Conservation (phyloP, 2,797 vertebrate genomes). For the Mustela erminea region DNA sequence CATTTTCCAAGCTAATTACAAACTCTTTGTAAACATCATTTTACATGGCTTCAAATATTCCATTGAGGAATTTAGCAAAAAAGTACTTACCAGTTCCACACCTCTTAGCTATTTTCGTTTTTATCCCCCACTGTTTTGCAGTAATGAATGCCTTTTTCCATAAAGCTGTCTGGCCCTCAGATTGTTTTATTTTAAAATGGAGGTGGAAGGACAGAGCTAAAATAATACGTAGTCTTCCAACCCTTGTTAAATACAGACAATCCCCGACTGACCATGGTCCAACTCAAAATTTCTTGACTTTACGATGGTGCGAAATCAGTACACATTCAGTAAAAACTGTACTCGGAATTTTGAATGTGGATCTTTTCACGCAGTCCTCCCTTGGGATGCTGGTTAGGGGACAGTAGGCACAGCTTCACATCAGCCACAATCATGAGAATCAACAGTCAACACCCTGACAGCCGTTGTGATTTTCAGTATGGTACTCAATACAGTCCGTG, state of each 20-base stretch:
- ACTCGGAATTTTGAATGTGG: not conserved
- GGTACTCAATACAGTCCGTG: not conserved
- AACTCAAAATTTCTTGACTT: not conserved
- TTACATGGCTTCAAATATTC: constrained; percentile 5
- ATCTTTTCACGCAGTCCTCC: not conserved
- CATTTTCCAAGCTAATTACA: constrained; percentile 16
- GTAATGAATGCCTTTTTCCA: not conserved
- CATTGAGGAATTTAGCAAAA: not conserved
- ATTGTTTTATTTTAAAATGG: constrained; percentile 6
- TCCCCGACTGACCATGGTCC: not conserved
- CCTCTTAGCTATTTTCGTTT: not conserved
- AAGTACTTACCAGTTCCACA: not conserved
- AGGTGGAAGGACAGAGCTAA: not conserved
- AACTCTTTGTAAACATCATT: constrained; percentile 43
- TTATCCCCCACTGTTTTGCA: not conserved
- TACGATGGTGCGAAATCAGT: not conserved
- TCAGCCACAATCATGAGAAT: not conserved
- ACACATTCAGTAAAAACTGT: not conserved
- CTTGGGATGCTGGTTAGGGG: not conserved
- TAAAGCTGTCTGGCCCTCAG: constrained; percentile 14
- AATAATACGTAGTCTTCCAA: not conserved
- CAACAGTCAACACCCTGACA: not conserved
- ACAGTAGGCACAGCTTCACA: not conserved
- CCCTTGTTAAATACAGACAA: not conserved
- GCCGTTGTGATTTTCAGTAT: not conserved